Base-by-base conservation (phyloP, 2,888 invertebrate genomes). In the Archips crataeganus region DNA sequence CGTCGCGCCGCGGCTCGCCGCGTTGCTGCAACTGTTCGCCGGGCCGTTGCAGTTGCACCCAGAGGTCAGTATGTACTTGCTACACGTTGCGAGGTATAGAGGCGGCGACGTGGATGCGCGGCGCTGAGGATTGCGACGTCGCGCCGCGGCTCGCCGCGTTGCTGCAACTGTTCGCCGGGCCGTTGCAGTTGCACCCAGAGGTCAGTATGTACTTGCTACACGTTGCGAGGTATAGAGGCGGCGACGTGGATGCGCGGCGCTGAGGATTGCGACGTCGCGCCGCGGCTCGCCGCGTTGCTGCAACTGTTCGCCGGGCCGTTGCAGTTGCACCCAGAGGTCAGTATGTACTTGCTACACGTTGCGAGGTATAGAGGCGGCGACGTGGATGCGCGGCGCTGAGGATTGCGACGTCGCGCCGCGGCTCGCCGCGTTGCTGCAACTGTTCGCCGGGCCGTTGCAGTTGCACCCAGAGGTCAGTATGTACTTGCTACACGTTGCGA, bases 21-120 rank as follows among this genome's bases (percentile, higher is more conserved):
- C 82, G 0, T 76, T 92, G 42, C 84, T 93, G 51, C 83, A 84
- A 39, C 69, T 93, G 34, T 84, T 91, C 82, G 87, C 88, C 1
- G 84, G 82, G 5, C 83, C 84, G 3, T 71, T 78, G 2, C 70
- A 87, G 61, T 79, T 80, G 2, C 80, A 84, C 8, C 11, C 69
- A 8, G 63, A 68, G 72, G 67, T 67, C 3, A 59, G 23, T 23
- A 23, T 23, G 23, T 23, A 23, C 23, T 23, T 23, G 23, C 23
- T 23, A 23, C 23, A 23, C 23, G 23, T 23, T 23, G 23, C 23
- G 23, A 23, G 23, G 23, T 23, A 23, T 23, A 23, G 23, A 23
- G 23, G 23, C 23, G 23, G 23, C 23, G 1, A 23, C 23, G 23
- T 23, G 23, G 23, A 23, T 23, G 23, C 23, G 23, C 23, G 23